Percentiles rank a stretch among this genome's conserved stretches.
Evolutionary conservation across 2,113 vertebrate species (phyloP).

Genomic region (Dicentrarchus labrax): DNA sequence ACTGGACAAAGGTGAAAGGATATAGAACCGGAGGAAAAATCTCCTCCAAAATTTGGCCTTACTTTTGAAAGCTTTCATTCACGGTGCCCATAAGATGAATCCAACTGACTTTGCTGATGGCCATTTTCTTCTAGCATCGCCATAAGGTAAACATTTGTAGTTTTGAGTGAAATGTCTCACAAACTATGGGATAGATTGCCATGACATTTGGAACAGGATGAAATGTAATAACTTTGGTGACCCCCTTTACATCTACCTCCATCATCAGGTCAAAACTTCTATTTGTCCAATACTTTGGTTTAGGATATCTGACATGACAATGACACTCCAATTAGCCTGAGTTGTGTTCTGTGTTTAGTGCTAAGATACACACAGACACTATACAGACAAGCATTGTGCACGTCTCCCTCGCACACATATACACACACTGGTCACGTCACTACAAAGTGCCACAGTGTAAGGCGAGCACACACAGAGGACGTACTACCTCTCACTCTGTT

Average conservation of each 20-base stretch:
- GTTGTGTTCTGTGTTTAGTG: too few species aligned
- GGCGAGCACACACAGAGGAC: conserved; percentile 14
- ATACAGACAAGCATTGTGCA: not conserved
- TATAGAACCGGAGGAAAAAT: not conserved
- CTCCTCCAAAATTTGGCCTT: not conserved
- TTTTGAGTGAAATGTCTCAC: not conserved
- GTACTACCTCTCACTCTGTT: conserved; percentile 40
- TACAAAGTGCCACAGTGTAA: conserved; percentile 23
- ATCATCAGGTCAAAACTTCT: not conserved
- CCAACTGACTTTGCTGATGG: not conserved
- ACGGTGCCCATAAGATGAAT: not conserved
- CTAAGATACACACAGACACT: not conserved
- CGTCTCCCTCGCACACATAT: not conserved
- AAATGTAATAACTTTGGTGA: not conserved
- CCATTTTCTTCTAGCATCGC: not conserved
- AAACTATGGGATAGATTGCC: not conserved
- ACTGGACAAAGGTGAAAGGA: too few species aligned
- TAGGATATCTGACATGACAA: not conserved
- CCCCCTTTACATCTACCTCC: not conserved
- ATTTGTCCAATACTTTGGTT: not conserved
- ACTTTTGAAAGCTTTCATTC: not conserved
- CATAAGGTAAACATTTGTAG: not conserved
- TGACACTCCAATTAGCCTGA: not conserved
- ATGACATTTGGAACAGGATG: not conserved
- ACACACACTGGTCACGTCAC: not conserved